Base-by-base conservation (phyloP, 2,797 vertebrate genomes). In the Apodemus agrarius region DNA sequence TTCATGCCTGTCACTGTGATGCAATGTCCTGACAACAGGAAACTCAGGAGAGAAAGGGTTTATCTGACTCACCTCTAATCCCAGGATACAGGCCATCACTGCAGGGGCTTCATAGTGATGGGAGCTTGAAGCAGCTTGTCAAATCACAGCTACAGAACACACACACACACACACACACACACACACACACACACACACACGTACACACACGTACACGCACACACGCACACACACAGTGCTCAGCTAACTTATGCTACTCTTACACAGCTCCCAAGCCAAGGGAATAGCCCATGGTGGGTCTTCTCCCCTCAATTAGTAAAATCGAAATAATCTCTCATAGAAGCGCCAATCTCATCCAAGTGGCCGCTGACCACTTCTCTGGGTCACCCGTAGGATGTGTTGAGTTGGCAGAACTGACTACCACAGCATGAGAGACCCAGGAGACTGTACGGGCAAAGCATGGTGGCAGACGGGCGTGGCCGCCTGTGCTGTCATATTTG, bases 391-490 rank as follows among this genome's bases (percentile, higher is more conserved):
- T 80, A 11, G 46, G 49, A 10, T 74, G 49, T 74, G 9, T 57
- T 10, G 5, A 87, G 65, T 11, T 17, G 49, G 14, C 13, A 40
- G 49, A 29, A 37, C 0, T 37, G 14, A 57, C 22, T 26, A 26
- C n/a, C n/a, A 11, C 67, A 74, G 49, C 34, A 16, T 0, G 10
- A 8, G 65, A 89, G 81, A 43, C 8, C 0, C 6, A 0, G 14
- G 29, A 16, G 78, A n/a, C 11, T 49, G 6, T 34, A 9, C 1
- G 43, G 14, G 16, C 17, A 2, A 13, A 0, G 13, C 29, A 8
- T 16, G 21, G 86, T 5, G 19, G 67, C 34, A 11, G 29, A 26
- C 2, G 1, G 6, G 19, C 1, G 0, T 24, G 43, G 2, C 1
- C 46, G 22, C 24, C 11, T 31, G 12, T 2, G 3, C 52, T 22